Base-by-base conservation (phyloP, 1,140 invertebrate species). In the Eriocheir sinensis region DNA sequence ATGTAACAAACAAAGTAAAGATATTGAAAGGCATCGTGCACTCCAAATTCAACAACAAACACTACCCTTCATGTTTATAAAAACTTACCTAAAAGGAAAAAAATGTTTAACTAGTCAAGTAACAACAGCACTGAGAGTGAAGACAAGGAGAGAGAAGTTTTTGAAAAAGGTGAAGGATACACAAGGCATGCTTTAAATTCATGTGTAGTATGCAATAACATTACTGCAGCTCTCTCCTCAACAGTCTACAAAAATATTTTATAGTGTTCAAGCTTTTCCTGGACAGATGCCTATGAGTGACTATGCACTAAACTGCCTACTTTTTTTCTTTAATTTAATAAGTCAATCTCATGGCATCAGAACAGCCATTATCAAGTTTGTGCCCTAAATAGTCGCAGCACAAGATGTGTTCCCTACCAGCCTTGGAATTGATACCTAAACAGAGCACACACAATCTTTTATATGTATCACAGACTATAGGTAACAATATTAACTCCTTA, bases 381-480 rank as follows among this genome's bases (percentile, higher is more conserved):
- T 27, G 60, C 17, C 60, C 60, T n/a, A 21, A n/a, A n/a, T n/a
- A 72, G 21, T 4, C 6, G 21, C 21, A 21, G 27, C 60, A 27
- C 60, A 72, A 27, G 3, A 72, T 72, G n/a, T 9, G 12, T 2
- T 53, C 48, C 21, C 48, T 53, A 27, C 21, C 1, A 72, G 60
- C 60, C n/a, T n/a, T 0, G 27, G n/a, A n/a, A n/a, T 4, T 72
- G 27, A n/a, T n/a, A 72, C 17, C 21, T 72, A n/a, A 72, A 72
- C 60, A 72, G n/a, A n/a, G n/a, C 21, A 17, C 21, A 72, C 21
- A 72, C 4, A 72, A 72, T n/a, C 27, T 72, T 72, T 72, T 72
- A 72, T 72, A 72, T 72, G n/a, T 72, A 72, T 72, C 60, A 72
- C 60, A 72, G 60, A n/a, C 60, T 72, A 72, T 72, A 72, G 21